A percentile compares a stretch with the other conserved stretches of the same genome.
phyloP scores from a whole-genome alignment of 2,797 vertebrate species.

The Rhincodon typus region DNA sequence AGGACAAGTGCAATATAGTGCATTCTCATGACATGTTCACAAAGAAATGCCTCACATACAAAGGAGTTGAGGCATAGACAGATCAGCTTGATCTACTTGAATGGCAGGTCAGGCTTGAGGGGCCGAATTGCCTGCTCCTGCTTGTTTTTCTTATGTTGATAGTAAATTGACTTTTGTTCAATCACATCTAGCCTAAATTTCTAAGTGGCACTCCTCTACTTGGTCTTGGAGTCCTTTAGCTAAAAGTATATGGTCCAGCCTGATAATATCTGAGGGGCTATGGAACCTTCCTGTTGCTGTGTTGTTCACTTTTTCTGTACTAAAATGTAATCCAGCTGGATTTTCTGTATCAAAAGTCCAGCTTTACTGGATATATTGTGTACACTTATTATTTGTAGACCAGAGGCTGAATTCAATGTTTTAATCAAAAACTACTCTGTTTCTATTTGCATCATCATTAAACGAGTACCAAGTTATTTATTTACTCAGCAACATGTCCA shows the following conservation, averaged over 20 bases:
- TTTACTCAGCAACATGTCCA: not conserved
- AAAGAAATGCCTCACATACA: not conserved
- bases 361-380: too few relatives aligned
- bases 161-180: conserved; percentile 26
- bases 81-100: too few relatives aligned
- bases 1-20: not conserved
- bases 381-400: not conserved
- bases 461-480: not conserved
- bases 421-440: not conserved
- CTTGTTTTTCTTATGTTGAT: not conserved
- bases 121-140: too few relatives aligned
- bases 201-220: not conserved
- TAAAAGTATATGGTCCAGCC: not conserved
- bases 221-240: not conserved
- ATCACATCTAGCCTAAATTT: not conserved
- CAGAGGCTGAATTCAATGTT: not conserved
- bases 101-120: too few relatives aligned
- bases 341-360: too few relatives aligned
- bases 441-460: not conserved
- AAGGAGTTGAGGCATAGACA: not conserved
- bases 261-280: too few relatives aligned
- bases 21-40: not conserved
- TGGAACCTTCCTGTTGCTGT: too few relatives aligned
- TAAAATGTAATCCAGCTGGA: not conserved
- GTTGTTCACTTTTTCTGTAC: not conserved